Percentiles rank a stretch among this genome's conserved stretches.
phyloP scores from a whole-genome alignment of 2,888 invertebrate species.

The Hemithea aestivaria region DNA sequence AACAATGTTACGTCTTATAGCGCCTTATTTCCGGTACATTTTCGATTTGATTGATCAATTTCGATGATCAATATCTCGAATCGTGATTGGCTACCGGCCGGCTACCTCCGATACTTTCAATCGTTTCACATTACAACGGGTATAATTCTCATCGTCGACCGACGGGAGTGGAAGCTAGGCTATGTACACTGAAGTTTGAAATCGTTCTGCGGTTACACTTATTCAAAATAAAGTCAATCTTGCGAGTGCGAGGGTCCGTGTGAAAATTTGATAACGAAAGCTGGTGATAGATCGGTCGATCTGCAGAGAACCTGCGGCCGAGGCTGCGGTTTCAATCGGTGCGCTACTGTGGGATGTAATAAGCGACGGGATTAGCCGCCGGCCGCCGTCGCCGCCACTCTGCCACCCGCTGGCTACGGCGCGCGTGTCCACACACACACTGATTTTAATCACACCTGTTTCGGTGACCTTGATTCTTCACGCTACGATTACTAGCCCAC shows the following conservation, averaged over 20 bases:
- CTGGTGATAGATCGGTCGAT: slow-evolving; percentile 67
- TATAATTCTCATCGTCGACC: slow-evolving; percentile 37
- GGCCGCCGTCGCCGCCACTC: slow-evolving; percentile 12
- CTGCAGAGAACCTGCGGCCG: slow-evolving; percentile 64
- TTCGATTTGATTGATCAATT: slow-evolving; percentile 78
- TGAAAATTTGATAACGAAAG: slow-evolving; percentile 78
- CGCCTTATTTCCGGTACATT: slow-evolving; percentile 75
- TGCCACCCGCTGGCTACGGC: slow-evolving; percentile 2
- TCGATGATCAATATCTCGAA: slow-evolving; percentile 73
- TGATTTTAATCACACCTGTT: slow-evolving; percentile 20
- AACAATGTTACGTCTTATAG: slow-evolving; percentile 61
- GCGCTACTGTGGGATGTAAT: slow-evolving; percentile 75
- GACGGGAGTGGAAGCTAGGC: slow-evolving; percentile 42
- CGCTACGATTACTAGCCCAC: neutral
- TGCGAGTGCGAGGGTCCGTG: slow-evolving; percentile 62
- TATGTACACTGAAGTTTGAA: slow-evolving; percentile 50
- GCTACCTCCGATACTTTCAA: slow-evolving; percentile 53
- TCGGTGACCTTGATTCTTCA: slow-evolving; percentile 11
- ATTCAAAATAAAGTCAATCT: slow-evolving; percentile 78
- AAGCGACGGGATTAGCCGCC: slow-evolving; percentile 64
- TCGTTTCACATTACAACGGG: slow-evolving; percentile 58
- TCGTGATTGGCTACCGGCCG: slow-evolving; percentile 71
- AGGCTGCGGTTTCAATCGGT: slow-evolving; percentile 72
- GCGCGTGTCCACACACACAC: slow-evolving; percentile 14
- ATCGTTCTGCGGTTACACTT: slow-evolving; percentile 68